Evolutionary conservation across 2,888 invertebrate genomes (phyloP).

Genomic region (Aphidoletes aphidimyza): DNA sequence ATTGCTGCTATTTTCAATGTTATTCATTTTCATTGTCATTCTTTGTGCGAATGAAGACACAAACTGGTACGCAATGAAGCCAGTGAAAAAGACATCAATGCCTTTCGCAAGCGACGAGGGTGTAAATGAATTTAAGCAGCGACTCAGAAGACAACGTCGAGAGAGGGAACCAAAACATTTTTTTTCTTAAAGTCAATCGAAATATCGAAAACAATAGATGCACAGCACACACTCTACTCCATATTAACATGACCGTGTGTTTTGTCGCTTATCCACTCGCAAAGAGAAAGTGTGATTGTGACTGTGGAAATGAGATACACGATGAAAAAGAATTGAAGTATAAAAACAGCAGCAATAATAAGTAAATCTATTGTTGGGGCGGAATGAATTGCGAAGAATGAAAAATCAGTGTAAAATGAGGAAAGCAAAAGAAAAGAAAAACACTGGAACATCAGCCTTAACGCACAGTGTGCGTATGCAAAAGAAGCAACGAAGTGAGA

Average conservation of each 20-base stretch:
- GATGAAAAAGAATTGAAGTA: background rate
- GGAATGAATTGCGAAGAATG: slow-evolving; percentile 29
- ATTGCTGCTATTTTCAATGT: slow-evolving; percentile 39
- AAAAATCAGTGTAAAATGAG: slow-evolving; percentile 11
- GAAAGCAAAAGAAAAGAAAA: background rate
- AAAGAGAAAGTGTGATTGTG: background rate
- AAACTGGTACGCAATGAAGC: background rate
- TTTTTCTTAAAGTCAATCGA: background rate
- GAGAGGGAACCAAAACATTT: background rate
- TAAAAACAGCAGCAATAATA: slow-evolving; percentile 26
- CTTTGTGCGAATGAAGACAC: background rate
- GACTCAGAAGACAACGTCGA: slow-evolving; percentile 17
- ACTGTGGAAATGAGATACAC: background rate
- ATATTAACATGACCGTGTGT: slow-evolving; percentile 44
- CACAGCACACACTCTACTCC: background rate
- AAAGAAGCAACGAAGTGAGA: slow-evolving; percentile 37
- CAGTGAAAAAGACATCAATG: slow-evolving; percentile 25
- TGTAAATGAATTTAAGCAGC: slow-evolving; percentile 51
- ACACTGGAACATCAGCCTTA: background rate
- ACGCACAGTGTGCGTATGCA: slow-evolving; percentile 49
- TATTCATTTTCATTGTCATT: slow-evolving; percentile 16
- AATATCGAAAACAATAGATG: slow-evolving; percentile 33
- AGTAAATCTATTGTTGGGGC: slow-evolving; percentile 33
- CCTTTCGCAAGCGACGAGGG: background rate
- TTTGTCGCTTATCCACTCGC: background rate